Conservation (phyloP, 2,888 invertebrate genomes). For the Galeopsomyia nigrocyanea region DNA sequence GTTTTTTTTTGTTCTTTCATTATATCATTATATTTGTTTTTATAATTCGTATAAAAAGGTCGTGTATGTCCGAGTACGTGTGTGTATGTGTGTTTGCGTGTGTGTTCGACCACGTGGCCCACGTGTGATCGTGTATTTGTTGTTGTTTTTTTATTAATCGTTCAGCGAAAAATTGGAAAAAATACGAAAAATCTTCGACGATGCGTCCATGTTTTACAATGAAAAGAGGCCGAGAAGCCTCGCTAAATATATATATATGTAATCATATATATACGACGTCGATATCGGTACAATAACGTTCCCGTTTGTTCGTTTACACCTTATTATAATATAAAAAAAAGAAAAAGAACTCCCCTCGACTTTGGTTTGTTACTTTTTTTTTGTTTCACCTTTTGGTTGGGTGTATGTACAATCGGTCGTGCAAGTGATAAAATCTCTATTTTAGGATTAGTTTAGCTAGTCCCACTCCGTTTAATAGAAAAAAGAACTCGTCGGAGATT, state of each 20-base stretch:
- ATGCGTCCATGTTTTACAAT: constrained; percentile 25
- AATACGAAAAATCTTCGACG: constrained; percentile 44
- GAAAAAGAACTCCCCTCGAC: constrained; percentile 34
- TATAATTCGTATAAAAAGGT: constrained; percentile 47
- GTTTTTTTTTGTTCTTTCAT: constrained; percentile 1
- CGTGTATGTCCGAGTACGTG: constrained; percentile 22
- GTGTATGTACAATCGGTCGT: constrained; percentile 47
- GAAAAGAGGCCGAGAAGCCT: constrained; percentile 29
- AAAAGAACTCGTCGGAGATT: constrained; percentile 43
- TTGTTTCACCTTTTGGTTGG: too few relatives aligned
- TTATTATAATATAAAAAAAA: constrained; percentile 19
- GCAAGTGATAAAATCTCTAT: constrained; percentile 36
- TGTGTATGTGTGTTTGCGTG: constrained; percentile 3
- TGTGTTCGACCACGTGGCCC: not conserved
- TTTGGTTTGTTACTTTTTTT: not conserved
- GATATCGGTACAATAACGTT: constrained; percentile 27
- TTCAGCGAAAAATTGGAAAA: constrained; percentile 40
- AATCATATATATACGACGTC: constrained; percentile 33
- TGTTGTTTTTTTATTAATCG: constrained; percentile 13
- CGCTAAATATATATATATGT: constrained; percentile 11
- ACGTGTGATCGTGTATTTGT: constrained; percentile 7
- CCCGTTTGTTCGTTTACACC: constrained; percentile 26
- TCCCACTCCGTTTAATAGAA: constrained; percentile 40
- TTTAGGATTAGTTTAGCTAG: constrained; percentile 33
- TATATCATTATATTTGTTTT: constrained; percentile 18